Percentiles rank a stretch among this genome's conserved stretches.
Evolutionary conservation across 2,797 vertebrate genomes (phyloP).

Genomic region (Myiotriccus ornatus): DNA sequence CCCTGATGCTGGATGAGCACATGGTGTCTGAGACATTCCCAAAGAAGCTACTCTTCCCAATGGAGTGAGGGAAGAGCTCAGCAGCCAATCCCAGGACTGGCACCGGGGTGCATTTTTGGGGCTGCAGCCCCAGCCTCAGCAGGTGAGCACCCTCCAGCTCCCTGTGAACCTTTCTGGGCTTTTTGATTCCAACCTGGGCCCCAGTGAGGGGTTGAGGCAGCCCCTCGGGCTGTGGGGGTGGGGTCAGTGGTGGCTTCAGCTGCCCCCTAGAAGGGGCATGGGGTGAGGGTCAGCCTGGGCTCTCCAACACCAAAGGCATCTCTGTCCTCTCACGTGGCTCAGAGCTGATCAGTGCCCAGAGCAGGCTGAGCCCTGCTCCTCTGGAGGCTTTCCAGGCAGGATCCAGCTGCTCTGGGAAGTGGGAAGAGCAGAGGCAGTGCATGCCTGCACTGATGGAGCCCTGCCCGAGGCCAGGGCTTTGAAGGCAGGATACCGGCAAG

Average conservation of each 20-base stretch:
- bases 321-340: fast-evolving
- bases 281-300: fast-evolving
- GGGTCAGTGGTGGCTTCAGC: neutral
- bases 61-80: neutral
- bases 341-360: neutral
- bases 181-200: neutral
- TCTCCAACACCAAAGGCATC: neutral
- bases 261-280: neutral
- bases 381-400: neutral
- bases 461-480: fast-evolving
- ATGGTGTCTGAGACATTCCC: neutral
- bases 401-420: fast-evolving
- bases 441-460: fast-evolving
- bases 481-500: neutral
- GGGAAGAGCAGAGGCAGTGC: neutral
- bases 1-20: fast-evolving
- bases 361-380: neutral
- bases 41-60: fast-evolving
- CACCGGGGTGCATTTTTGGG: neutral
- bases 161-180: neutral
- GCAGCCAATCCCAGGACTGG: neutral
- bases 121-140: neutral
- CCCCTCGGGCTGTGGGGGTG: no score
- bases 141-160: neutral
- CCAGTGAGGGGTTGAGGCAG: neutral